A percentile compares a stretch with the other conserved stretches of the same genome.
phyloP scores from a whole-genome alignment of 2,888 invertebrate genomes.

The Acleris cristana region DNA sequence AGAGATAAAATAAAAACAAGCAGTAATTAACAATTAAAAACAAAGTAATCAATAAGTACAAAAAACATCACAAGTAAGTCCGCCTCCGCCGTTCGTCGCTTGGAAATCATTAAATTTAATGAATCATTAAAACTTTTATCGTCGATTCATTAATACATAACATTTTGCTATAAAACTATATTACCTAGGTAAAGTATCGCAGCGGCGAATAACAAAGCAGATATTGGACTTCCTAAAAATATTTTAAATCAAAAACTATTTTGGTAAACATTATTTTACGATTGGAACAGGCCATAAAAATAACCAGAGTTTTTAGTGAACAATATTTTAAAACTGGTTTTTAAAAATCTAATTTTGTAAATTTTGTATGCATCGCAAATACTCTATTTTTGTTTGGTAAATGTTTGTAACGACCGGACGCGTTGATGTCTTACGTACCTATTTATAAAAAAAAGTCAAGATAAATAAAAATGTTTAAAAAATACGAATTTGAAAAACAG shows the following conservation, averaged over 20 bases:
- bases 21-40: neutral
- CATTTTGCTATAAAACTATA: constrained; percentile 18
- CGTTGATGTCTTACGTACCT: too few relatives aligned
- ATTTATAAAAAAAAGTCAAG: neutral
- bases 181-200: neutral
- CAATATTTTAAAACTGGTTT: too few relatives aligned
- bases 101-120: constrained; percentile 26
- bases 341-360: too few relatives aligned
- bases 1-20: neutral
- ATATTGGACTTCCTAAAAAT: neutral
- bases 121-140: constrained; percentile 33
- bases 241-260: too few relatives aligned
- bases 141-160: constrained; percentile 26
- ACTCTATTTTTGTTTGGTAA: too few relatives aligned
- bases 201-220: constrained; percentile 23
- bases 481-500: too few relatives aligned
- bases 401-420: too few relatives aligned
- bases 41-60: constrained; percentile 1
- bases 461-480: too few relatives aligned
- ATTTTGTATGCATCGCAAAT: too few relatives aligned
- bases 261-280: too few relatives aligned
- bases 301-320: too few relatives aligned
- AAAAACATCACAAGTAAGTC: neutral
- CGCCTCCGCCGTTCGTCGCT: constrained; percentile 8
- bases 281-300: too few relatives aligned